These are phyloP conservation scores for Melanotaenia parkinsoni DNA, from an alignment of 2,797 vertebrate species.

Conservation along the genomic window DNA sequence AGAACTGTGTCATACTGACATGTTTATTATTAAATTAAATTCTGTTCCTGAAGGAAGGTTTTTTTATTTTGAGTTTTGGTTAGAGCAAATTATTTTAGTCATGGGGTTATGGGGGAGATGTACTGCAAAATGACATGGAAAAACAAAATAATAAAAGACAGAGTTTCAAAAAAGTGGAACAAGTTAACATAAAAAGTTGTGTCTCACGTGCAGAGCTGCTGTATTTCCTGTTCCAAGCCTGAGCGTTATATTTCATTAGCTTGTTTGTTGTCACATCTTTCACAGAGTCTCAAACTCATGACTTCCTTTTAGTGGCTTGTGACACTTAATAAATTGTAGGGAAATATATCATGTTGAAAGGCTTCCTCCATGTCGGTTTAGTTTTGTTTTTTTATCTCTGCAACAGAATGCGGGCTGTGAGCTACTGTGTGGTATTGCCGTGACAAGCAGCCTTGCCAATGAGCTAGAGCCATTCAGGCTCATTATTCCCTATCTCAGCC, in stretches of 20 bases:
- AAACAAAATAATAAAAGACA: constrained; percentile 12
- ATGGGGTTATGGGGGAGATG: background rate
- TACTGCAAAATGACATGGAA: background rate
- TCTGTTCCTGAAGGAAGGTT: too few species aligned
- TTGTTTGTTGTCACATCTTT: constrained; percentile 56
- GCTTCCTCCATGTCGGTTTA: constrained; percentile 40
- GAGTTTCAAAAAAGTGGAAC: constrained; percentile 1
- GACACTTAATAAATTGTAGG: constrained; percentile 61
- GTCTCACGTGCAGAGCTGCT: constrained; percentile 3
- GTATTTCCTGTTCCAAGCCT: constrained; percentile 27
- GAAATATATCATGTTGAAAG: constrained; percentile 60
- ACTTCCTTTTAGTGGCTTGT: constrained; percentile 58
- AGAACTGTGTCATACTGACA: too few species aligned
- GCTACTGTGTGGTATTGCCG: constrained; percentile 47
- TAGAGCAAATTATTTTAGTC: constrained; percentile 10
- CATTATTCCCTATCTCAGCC: constrained; percentile 41
- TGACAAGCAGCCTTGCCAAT: constrained; percentile 58
- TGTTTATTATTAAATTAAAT: too few species aligned
- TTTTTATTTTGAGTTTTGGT: background rate
- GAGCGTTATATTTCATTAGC: constrained; percentile 52
- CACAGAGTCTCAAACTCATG: constrained; percentile 44
- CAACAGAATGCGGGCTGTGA: constrained; percentile 44
- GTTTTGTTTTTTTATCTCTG: constrained; percentile 64
- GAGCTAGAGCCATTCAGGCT: constrained; percentile 58
- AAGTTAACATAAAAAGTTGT: constrained; percentile 19